Conservation (phyloP, 2,888 invertebrate genomes). For the Phalera bucephala region DNA sequence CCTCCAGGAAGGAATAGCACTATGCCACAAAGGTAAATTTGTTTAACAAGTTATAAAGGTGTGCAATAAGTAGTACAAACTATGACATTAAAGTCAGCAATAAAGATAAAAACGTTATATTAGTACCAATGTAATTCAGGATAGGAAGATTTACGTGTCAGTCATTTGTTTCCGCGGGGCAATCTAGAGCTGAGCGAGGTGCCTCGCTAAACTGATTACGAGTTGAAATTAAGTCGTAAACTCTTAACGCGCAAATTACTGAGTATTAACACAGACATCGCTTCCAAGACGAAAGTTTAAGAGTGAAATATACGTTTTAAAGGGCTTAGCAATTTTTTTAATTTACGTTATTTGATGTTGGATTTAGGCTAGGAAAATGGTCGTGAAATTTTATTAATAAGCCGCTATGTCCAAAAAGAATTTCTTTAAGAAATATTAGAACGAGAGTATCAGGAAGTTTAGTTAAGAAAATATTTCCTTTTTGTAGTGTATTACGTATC, state of each 20-base stretch:
- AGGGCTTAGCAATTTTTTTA: constrained; percentile 15
- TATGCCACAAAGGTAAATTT: no score
- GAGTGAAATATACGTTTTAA: constrained; percentile 33
- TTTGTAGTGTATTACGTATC: no score
- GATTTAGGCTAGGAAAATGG: neutral
- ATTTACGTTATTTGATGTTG: constrained; percentile 4
- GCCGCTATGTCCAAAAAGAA: no score
- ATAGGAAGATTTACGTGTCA: constrained; percentile 61
- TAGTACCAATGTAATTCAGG: constrained; percentile 49
- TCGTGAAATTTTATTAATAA: no score
- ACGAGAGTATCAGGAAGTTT: no score
- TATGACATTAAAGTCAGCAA: constrained; percentile 39
- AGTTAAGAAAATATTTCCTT: no score
- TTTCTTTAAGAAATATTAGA: no score
- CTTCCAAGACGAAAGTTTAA: constrained; percentile 43
- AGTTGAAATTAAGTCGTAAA: constrained; percentile 80
- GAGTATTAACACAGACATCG: constrained; percentile 62
- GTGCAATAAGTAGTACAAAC: no score
- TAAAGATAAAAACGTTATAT: constrained; percentile 51
- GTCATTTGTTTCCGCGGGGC: constrained; percentile 68
- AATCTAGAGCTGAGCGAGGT: constrained; percentile 58
- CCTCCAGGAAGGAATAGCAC: no score
- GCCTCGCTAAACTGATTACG: constrained; percentile 75
- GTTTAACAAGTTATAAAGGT: no score
- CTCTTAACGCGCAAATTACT: constrained; percentile 71